These are phyloP conservation scores for Planococcus citri DNA, from an alignment of 1,140 invertebrate species.

Conservation along the genomic window DNA sequence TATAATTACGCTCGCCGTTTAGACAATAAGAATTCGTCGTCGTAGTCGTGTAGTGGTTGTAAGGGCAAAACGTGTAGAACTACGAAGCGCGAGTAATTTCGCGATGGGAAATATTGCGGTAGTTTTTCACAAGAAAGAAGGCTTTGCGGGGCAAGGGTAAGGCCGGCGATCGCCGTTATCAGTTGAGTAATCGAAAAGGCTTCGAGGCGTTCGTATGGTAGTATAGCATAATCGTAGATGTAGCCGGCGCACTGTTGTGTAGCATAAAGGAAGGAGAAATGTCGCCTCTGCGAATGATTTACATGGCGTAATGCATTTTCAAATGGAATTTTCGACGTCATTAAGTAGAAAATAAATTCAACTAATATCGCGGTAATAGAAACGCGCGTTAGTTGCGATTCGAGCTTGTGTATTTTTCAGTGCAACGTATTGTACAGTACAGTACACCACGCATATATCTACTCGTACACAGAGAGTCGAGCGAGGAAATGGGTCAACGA, in stretches of 20 bases:
- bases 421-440: too few species aligned
- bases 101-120: too few species aligned
- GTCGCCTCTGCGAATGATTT: neutral
- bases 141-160: neutral
- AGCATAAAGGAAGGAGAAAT: neutral
- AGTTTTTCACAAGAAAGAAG: neutral
- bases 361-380: neutral
- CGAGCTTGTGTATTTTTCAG: neutral
- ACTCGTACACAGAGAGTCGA: too few species aligned
- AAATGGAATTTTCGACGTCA: conserved; percentile 6
- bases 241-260: neutral
- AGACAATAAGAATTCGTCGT: too few species aligned
- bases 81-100: too few species aligned
- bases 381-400: neutral
- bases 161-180: neutral
- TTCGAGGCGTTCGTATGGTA: neutral
- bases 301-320: neutral
- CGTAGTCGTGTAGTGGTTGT: too few species aligned
- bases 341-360: neutral
- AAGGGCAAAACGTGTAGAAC: too few species aligned
- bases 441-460: too few species aligned
- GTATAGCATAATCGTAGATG: too few species aligned
- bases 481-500: conserved; percentile 1
- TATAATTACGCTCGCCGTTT: too few species aligned
- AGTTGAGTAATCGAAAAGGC: neutral